phyloP scores from a whole-genome alignment of 2,888 invertebrate species.

The Abrostola triplasia region DNA sequence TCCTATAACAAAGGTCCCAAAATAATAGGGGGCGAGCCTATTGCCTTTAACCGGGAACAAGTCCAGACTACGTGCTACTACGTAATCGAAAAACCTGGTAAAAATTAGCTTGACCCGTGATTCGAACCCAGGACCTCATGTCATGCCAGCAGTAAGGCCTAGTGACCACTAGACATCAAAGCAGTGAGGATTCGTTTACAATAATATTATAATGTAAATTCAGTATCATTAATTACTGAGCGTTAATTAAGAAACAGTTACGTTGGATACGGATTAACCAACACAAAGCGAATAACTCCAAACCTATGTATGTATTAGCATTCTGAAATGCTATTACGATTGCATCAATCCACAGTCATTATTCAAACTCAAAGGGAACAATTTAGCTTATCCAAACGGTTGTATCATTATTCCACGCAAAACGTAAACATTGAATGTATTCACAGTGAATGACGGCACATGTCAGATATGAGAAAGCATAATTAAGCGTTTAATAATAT shows the following conservation, averaged over 20 bases:
- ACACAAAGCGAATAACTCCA: conserved; percentile 43
- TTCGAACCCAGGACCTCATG: no score
- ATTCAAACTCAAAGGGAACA: conserved; percentile 50
- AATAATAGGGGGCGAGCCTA: no score
- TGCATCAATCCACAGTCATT: conserved; percentile 44
- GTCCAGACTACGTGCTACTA: no score
- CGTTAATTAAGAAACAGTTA: conserved; percentile 26
- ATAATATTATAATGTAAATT: neutral
- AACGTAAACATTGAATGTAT: conserved; percentile 19
- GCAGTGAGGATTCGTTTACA: neutral
- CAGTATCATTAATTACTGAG: neutral
- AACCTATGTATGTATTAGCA: conserved; percentile 34
- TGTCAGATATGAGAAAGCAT: conserved; percentile 9
- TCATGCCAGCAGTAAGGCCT: no score
- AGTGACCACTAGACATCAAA: no score
- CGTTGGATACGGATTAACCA: conserved; percentile 34
- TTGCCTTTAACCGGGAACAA: no score
- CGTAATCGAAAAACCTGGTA: no score
- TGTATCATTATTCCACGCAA: conserved; percentile 20
- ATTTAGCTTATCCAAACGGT: conserved; percentile 43
- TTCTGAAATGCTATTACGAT: conserved; percentile 45
- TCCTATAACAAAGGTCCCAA: no score
- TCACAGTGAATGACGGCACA: conserved; percentile 15
- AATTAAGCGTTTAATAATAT: no score
- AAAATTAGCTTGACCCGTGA: no score